Evolutionary conservation across 1,140 invertebrate genomes (phyloP), one percentile per base, ranked within the genome.

Genomic region (Homarus americanus): DNA sequence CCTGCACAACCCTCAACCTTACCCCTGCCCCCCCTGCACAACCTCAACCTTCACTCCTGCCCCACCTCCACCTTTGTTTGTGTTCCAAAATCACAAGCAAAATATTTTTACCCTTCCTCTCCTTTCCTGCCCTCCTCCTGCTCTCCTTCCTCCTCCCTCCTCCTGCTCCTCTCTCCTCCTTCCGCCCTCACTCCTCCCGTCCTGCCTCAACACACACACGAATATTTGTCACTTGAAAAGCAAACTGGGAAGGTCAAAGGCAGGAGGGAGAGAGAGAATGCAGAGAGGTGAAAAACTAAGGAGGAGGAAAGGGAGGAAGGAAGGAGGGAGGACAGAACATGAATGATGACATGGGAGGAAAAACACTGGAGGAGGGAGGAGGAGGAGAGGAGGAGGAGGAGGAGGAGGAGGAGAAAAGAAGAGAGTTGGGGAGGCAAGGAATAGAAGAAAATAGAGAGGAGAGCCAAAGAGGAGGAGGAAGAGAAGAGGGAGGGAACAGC

Each of bases 201-300:
- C 44, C 12, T 49, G 44, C 44, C 44, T 49, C 44, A 49, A 49
- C 66, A 34, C 10, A n/a, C n/a, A n/a, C n/a, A 20, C 9, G 34
- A 72, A 34, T 34, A 72, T 34, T n/a, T 72, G 66, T 72, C 34
- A 72, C 66, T 72, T 72, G n/a, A 72, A n/a, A 34, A 28, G 66
- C 24, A 72, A 28, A 34, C 66, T n/a, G 24, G 24, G 49, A 28
- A 44, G 49, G 78, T 80, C 28, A 58, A 3, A 24, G 40, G 40
- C 34, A 36, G 75, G 75, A 78, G 34, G 34, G 75, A 20, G n/a
- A 41, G 63, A 24, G 63, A 34, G 40, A 41, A 9, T 20, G 34
- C 75, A 38, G 12, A 38, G 3, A 15, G 40, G 40, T 36, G 34
- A 78, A 78, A 78, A 38, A 78, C 9, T 5, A 69, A 34, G 20